A percentile compares a stretch with the other conserved stretches of the same genome.
Conservation (phyloP, 2,113 vertebrate genomes). For the Mixornis gularis region DNA sequence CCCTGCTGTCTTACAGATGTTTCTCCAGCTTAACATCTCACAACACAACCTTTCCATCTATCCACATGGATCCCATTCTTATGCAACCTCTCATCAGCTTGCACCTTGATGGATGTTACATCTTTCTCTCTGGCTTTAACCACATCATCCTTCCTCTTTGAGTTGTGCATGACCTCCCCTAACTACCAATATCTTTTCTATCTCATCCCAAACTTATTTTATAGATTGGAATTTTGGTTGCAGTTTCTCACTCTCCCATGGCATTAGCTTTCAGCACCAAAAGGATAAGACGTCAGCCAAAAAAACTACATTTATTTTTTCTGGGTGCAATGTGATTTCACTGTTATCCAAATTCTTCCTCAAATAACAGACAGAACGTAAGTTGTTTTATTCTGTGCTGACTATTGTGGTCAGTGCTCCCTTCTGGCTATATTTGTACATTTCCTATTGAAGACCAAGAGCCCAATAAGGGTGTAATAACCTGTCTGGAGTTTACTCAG, state of each 20-base stretch:
- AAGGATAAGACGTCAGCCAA: background rate
- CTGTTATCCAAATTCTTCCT: background rate
- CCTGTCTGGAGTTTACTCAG: background rate
- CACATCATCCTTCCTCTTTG: background rate
- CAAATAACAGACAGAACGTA: background rate
- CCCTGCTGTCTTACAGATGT: background rate
- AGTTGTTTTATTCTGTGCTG: background rate
- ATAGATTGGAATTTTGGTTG: background rate
- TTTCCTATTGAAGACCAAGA: background rate
- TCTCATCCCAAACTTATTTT: background rate
- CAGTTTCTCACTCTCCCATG: background rate
- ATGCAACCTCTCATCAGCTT: background rate
- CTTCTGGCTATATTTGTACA: background rate
- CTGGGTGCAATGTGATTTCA: background rate
- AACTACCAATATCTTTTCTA: background rate
- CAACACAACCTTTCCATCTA: background rate
- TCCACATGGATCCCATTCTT: background rate
- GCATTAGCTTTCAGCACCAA: background rate
- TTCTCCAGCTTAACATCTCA: background rate
- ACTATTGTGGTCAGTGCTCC: background rate
- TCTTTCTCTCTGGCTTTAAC: background rate
- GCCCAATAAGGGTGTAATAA: background rate
- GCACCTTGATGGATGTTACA: background rate
- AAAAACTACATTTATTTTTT: background rate
- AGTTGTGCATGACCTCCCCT: background rate